Conservation (phyloP, 2,113 vertebrate genomes). For the Myiopsitta monachus region DNA sequence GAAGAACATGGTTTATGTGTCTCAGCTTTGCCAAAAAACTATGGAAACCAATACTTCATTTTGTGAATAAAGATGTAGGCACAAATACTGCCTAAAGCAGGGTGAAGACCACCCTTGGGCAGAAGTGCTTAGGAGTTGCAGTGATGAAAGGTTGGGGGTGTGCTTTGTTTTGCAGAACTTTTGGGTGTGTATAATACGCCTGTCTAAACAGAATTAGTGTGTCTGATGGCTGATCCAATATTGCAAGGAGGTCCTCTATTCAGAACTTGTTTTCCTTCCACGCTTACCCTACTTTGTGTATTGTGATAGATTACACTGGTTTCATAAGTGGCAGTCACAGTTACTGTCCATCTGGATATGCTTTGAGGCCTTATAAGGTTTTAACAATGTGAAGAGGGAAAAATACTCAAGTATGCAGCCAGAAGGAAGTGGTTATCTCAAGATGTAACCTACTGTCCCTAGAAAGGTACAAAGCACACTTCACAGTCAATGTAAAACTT, state of each 20-base stretch:
- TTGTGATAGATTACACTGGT: slow-evolving; percentile 19
- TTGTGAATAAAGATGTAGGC: slow-evolving; percentile 7
- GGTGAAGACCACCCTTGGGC: slow-evolving; percentile 42
- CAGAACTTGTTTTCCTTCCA: slow-evolving; percentile 41
- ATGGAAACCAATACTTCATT: slow-evolving; percentile 4
- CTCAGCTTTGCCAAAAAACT: slow-evolving; percentile 23
- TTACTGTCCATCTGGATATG: slow-evolving; percentile 35
- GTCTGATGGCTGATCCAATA: slow-evolving; percentile 38
- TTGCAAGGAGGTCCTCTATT: slow-evolving; percentile 41
- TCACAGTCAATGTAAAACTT: neutral
- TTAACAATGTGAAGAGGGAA: slow-evolving; percentile 23
- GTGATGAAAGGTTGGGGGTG: neutral
- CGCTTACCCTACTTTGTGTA: slow-evolving; percentile 7
- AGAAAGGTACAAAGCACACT: neutral
- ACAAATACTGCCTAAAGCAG: neutral
- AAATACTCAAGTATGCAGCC: slow-evolving; percentile 21
- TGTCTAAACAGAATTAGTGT: slow-evolving; percentile 54
- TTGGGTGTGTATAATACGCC: slow-evolving; percentile 37
- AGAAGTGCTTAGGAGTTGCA: slow-evolving; percentile 19
- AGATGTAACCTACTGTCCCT: neutral
- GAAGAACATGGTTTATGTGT: neutral
- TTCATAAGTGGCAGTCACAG: slow-evolving; percentile 18
- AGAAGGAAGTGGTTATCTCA: neutral
- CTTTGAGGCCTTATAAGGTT: slow-evolving; percentile 12
- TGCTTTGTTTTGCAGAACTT: slow-evolving; percentile 40